Evolutionary conservation across 2,113 vertebrate species (phyloP).

Genomic region (Peromyscus maniculatus): DNA sequence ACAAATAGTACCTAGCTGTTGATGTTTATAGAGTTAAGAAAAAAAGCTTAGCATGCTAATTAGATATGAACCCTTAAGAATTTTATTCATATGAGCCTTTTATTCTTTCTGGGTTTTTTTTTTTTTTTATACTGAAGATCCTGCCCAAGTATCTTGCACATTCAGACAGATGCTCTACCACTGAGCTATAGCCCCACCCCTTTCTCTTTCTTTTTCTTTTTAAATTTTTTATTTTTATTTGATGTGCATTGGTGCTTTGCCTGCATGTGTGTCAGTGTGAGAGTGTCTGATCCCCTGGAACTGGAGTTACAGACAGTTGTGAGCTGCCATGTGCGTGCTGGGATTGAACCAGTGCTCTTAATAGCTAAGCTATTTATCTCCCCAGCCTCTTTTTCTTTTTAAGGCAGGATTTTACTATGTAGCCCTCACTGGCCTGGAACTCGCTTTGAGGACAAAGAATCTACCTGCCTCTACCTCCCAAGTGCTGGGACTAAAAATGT

Average conservation of each 20-base stretch:
- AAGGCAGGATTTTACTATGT: background rate
- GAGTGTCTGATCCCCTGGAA: background rate
- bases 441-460: background rate
- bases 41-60: slow-evolving; percentile 31
- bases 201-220: background rate
- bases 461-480: background rate
- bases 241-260: background rate
- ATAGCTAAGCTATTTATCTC: background rate
- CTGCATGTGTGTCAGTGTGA: background rate
- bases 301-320: background rate
- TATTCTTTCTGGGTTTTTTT: background rate
- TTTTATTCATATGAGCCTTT: slow-evolving; percentile 42
- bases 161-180: background rate
- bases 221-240: background rate
- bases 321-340: background rate
- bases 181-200: background rate
- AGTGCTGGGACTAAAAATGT: background rate
- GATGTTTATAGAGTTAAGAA: slow-evolving; percentile 28
- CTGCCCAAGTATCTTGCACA: too few relatives aligned
- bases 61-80: slow-evolving; percentile 29
- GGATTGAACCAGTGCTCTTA: background rate
- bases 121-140: background rate
- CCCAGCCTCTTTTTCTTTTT: background rate
- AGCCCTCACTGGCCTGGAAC: background rate
- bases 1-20: background rate